phyloP scores from a whole-genome alignment of 2,888 invertebrate genomes.

The Branchipolynoe longqiensis region DNA sequence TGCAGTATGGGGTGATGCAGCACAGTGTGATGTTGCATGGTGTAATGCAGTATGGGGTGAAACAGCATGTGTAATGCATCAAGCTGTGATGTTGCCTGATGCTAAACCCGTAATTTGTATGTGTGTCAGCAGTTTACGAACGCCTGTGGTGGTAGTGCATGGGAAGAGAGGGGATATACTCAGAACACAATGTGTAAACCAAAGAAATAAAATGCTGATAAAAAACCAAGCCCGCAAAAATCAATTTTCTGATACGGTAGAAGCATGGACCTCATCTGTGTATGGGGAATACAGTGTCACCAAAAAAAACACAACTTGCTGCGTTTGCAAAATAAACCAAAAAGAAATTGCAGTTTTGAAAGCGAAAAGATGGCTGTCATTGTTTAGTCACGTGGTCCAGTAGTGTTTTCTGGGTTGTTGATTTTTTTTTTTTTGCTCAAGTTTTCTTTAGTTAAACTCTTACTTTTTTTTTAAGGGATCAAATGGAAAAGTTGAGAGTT shows the following conservation, averaged over 20 bases:
- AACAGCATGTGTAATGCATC: too few relatives aligned
- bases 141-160: neutral
- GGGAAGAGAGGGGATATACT: slow-evolving; percentile 15
- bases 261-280: slow-evolving; percentile 9
- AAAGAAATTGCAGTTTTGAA: slow-evolving; percentile 41
- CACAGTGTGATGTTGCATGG: too few relatives aligned
- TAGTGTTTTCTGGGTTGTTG: too few relatives aligned
- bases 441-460: too few relatives aligned
- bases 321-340: neutral
- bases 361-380: slow-evolving; percentile 12
- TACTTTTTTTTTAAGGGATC: neutral
- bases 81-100: too few relatives aligned
- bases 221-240: slow-evolving; percentile 50
- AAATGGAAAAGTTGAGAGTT: slow-evolving; percentile 51
- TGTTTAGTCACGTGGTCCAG: slow-evolving; percentile 29
- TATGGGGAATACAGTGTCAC: slow-evolving; percentile 8
- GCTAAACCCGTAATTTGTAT: slow-evolving; percentile 1
- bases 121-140: slow-evolving; percentile 36
- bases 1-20: too few relatives aligned
- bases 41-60: too few relatives aligned
- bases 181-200: slow-evolving; percentile 31
- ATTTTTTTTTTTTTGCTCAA: too few relatives aligned
- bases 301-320: slow-evolving; percentile 34
- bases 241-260: slow-evolving; percentile 2
- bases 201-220: slow-evolving; percentile 9